Conservation (phyloP, 2,888 invertebrate species). For the Asteroscopus sphinx region DNA sequence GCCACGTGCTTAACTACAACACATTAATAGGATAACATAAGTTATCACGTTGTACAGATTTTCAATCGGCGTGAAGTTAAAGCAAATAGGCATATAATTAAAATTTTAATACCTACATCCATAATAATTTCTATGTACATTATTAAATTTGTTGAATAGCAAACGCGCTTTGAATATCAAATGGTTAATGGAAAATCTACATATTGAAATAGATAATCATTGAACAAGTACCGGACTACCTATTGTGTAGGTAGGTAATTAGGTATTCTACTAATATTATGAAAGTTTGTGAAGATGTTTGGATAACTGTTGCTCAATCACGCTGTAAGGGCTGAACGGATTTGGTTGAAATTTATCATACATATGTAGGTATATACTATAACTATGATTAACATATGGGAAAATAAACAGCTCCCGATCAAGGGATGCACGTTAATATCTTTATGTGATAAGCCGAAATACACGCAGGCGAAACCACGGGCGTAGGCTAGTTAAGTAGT, state of each 20-base stretch:
- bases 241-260: not conserved
- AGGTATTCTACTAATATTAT: too few relatives aligned
- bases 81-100: slow-evolving; percentile 9
- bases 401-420: too few relatives aligned
- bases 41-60: slow-evolving; percentile 21
- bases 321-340: too few relatives aligned
- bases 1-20: slow-evolving; percentile 4
- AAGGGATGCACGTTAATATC: too few relatives aligned
- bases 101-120: slow-evolving; percentile 23
- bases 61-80: slow-evolving; percentile 23
- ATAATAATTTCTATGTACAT: slow-evolving; percentile 19
- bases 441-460: too few relatives aligned
- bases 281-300: too few relatives aligned
- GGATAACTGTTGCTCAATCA: too few relatives aligned
- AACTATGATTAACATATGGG: too few relatives aligned
- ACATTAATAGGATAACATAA: not conserved
- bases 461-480: too few relatives aligned
- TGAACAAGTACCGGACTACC: not conserved
- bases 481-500: too few relatives aligned
- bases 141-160: slow-evolving; percentile 24
- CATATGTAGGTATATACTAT: too few relatives aligned
- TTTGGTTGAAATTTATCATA: too few relatives aligned
- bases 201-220: slow-evolving; percentile 14
- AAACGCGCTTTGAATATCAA: slow-evolving; percentile 32
- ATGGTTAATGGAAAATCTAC: slow-evolving; percentile 15